phyloP scores from a whole-genome alignment of 2,113 vertebrate species.

The Acanthisitta chloris region DNA sequence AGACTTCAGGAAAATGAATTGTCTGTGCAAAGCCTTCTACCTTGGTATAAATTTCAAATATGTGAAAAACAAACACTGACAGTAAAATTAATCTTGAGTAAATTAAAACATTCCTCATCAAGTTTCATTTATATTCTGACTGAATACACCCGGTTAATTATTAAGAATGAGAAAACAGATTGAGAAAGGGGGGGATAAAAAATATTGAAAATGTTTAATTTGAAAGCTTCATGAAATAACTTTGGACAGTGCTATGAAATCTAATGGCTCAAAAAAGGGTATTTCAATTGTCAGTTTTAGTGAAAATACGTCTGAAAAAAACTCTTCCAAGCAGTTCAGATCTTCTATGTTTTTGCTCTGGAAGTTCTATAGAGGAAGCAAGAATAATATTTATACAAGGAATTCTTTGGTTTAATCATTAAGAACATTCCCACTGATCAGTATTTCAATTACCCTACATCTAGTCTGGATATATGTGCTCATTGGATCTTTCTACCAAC shows the following conservation, averaged over 20 bases:
- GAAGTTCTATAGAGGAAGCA: neutral
- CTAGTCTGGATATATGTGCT: neutral
- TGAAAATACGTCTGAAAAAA: neutral
- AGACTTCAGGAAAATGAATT: neutral
- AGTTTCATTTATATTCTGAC: neutral
- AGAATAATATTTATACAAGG: neutral
- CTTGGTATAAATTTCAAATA: neutral
- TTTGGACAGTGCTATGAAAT: neutral
- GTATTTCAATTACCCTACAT: neutral
- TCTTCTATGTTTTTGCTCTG: neutral
- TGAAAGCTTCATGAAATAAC: neutral
- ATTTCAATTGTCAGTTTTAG: neutral
- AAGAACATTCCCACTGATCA: neutral
- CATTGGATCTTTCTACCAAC: neutral
- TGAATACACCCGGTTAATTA: neutral
- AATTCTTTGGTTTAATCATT: neutral
- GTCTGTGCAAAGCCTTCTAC: neutral
- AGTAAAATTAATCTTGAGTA: neutral
- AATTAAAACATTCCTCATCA: neutral
- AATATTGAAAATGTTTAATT: neutral
- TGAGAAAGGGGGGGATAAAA: neutral
- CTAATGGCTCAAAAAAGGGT: neutral
- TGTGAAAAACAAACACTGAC: neutral
- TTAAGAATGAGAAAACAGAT: neutral
- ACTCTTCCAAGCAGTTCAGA: neutral